Conservation (phyloP, 2,797 vertebrate species). For the Cirrhinus mrigala region DNA sequence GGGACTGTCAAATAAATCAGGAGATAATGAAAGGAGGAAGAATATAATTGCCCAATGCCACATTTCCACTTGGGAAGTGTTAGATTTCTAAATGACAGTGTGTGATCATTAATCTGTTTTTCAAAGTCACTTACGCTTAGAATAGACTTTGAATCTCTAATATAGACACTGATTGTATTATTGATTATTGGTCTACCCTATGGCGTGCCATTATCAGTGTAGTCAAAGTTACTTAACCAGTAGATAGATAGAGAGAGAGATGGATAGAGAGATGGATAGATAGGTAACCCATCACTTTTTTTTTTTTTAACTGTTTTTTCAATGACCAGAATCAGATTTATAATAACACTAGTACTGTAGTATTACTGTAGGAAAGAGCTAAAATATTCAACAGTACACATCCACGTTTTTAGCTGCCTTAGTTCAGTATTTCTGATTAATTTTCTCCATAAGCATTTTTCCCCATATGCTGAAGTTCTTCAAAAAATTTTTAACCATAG, state of each 20-base stretch:
- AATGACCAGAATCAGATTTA: constrained; percentile 2
- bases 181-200: neutral
- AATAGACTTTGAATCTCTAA: constrained; percentile 6
- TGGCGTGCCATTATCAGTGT: neutral
- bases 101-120: constrained; percentile 18
- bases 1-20: constrained; percentile 39
- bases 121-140: neutral
- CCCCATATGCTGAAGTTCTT: neutral
- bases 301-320: neutral
- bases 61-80: neutral
- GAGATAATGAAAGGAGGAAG: constrained; percentile 21
- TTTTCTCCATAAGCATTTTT: neutral
- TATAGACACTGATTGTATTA: constrained; percentile 2
- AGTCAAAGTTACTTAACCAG: neutral
- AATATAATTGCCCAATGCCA: constrained; percentile 21
- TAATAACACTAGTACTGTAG: neutral
- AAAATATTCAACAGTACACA: neutral
- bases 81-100: constrained; percentile 4
- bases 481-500: neutral
- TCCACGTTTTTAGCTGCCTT: neutral
- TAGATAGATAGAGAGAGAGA: neutral
- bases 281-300: neutral
- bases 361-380: neutral
- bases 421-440: neutral
- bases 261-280: neutral